Evolutionary conservation across 2,888 invertebrate genomes (phyloP).

Genomic region (Tineola bisselliella): DNA sequence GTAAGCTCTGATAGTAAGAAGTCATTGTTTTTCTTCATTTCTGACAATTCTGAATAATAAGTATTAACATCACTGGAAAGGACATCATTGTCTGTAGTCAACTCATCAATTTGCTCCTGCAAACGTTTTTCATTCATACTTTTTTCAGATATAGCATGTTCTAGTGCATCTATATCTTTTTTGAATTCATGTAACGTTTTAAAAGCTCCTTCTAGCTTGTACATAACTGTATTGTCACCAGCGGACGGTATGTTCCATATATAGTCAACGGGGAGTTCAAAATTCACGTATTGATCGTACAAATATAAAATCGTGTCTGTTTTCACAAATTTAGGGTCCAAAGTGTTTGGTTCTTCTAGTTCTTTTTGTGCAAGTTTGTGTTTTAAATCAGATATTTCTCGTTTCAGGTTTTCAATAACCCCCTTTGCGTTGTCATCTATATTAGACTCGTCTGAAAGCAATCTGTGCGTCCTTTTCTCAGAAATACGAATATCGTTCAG

Average conservation of each 20-base stretch:
- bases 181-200: conserved; percentile 68
- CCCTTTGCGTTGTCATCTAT: conserved; percentile 62
- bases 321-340: conserved; percentile 37
- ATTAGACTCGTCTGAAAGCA: conserved; percentile 51
- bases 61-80: conserved; percentile 55
- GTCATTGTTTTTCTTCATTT: conserved; percentile 77
- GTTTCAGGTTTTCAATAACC: conserved; percentile 57
- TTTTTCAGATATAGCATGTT: conserved; percentile 67
- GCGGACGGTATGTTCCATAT: conserved; percentile 54
- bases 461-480: conserved; percentile 35
- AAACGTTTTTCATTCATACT: conserved; percentile 61
- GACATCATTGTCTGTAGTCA: conserved; percentile 58
- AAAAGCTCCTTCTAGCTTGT: conserved; percentile 62
- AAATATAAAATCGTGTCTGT: conserved; percentile 49
- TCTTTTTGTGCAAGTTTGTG: conserved; percentile 39
- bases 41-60: conserved; percentile 70
- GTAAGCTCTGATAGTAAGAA: conserved; percentile 73
- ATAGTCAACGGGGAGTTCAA: conserved; percentile 56
- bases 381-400: conserved; percentile 52
- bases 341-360: conserved; percentile 22
- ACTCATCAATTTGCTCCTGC: conserved; percentile 66
- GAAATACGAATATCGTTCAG: conserved; percentile 40
- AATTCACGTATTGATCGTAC: conserved; percentile 57
- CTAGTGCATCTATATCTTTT: conserved; percentile 66
- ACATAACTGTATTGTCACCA: conserved; percentile 41